Evolutionary conservation across 1,140 invertebrate species (phyloP).

Genomic region (Tribolium madens): DNA sequence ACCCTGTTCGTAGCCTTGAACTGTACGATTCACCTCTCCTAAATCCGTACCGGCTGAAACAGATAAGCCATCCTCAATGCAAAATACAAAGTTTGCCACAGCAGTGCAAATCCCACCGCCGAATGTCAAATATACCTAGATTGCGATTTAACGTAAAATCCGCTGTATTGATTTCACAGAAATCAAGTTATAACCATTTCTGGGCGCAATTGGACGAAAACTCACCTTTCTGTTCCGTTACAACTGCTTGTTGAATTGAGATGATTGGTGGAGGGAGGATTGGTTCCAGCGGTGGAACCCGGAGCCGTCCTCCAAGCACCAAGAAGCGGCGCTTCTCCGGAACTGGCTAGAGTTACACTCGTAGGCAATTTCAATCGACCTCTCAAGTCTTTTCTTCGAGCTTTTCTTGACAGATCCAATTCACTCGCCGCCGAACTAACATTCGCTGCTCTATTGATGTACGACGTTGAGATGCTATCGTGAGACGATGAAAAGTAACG

Average conservation of each 20-base stretch:
- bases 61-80: slow-evolving; percentile 47
- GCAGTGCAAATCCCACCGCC: slow-evolving; percentile 7
- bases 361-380: slow-evolving; percentile 75
- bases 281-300: slow-evolving; percentile 72
- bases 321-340: slow-evolving; percentile 70
- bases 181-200: not conserved
- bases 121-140: not conserved
- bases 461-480: slow-evolving; percentile 80
- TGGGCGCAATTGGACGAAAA: not conserved
- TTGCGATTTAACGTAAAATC: slow-evolving; percentile 24
- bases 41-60: slow-evolving; percentile 66
- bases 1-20: slow-evolving; percentile 68
- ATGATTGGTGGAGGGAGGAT: slow-evolving; percentile 74
- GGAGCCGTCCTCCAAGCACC: slow-evolving; percentile 71
- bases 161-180: slow-evolving; percentile 3
- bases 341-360: slow-evolving; percentile 68
- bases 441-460: slow-evolving; percentile 74
- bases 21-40: slow-evolving; percentile 64
- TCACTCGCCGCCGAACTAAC: slow-evolving; percentile 76
- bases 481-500: slow-evolving; percentile 78
- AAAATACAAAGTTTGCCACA: slow-evolving; percentile 20
- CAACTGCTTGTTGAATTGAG: slow-evolving; percentile 72
- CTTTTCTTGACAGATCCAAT: slow-evolving; percentile 78
- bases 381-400: slow-evolving; percentile 74
- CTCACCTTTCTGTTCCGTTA: slow-evolving; percentile 77